phyloP scores from a whole-genome alignment of 2,888 invertebrate genomes.

The Caenorhabditis parvicauda region DNA sequence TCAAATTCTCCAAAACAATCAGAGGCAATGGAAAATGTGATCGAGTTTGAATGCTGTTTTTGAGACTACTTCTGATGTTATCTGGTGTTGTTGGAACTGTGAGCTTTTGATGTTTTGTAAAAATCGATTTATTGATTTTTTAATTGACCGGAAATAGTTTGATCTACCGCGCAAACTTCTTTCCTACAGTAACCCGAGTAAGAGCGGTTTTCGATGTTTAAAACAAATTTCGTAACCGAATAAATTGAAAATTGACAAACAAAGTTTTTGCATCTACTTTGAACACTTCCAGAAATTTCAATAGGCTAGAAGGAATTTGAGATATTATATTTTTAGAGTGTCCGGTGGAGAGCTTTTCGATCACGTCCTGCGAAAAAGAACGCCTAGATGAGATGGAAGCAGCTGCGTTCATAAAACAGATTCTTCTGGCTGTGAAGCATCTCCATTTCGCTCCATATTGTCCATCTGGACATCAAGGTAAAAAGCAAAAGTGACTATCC shows the following conservation, averaged over 20 bases:
- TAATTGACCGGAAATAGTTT: too few species aligned
- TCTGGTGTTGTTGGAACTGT: constrained; percentile 71
- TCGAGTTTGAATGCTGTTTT: constrained; percentile 70
- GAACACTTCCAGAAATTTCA: background rate
- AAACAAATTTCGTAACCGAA: too few species aligned
- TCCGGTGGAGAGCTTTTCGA: constrained; percentile 73
- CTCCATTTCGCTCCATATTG: constrained; percentile 71
- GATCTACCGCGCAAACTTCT: too few species aligned
- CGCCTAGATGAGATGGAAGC: constrained; percentile 70
- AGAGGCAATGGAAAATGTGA: constrained; percentile 68
- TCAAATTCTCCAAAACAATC: constrained; percentile 68
- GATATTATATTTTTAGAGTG: constrained; percentile 65
- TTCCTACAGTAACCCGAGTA: too few species aligned
- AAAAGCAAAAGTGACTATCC: background rate
- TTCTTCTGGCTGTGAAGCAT: constrained; percentile 71
- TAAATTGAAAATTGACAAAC: too few species aligned
- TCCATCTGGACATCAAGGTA: constrained; percentile 73
- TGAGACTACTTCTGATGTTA: constrained; percentile 70
- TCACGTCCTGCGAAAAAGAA: constrained; percentile 68
- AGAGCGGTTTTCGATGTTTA: too few species aligned
- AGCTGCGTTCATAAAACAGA: constrained; percentile 70
- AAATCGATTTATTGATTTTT: background rate
- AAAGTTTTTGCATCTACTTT: background rate
- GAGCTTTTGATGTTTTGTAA: constrained; percentile 4
- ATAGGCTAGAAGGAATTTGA: constrained; percentile 1